Percentiles rank a stretch among this genome's conserved stretches.
These are phyloP conservation scores for Agelaius tricolor DNA, from an alignment of 2,113 vertebrate genomes.

Conservation along the genomic window DNA sequence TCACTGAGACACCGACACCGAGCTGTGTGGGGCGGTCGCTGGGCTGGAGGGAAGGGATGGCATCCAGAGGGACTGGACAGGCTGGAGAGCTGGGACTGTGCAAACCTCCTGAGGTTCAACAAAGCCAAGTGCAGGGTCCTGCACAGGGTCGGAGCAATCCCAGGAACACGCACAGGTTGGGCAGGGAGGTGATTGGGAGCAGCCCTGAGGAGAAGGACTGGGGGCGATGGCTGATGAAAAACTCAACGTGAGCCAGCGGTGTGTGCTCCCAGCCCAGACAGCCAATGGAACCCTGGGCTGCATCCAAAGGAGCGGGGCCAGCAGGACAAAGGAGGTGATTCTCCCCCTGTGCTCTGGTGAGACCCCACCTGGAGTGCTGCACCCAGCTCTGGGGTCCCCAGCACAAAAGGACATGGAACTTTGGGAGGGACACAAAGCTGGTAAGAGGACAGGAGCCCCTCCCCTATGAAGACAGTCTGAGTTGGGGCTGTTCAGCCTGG, in stretches of 20 bases:
- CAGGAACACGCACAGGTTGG: neutral
- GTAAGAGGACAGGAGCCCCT: neutral
- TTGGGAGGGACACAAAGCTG: neutral
- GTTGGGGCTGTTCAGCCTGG: neutral
- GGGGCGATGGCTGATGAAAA: neutral
- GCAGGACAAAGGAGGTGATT: neutral
- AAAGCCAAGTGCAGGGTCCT: neutral
- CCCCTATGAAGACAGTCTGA: neutral
- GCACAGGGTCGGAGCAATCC: neutral
- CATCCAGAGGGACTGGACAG: neutral
- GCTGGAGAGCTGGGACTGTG: neutral
- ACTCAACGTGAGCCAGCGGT: neutral
- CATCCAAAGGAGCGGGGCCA: neutral
- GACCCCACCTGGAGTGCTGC: neutral
- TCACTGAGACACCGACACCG: no score
- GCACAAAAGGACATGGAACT: neutral
- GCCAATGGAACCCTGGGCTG: neutral
- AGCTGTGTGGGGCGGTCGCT: fast-evolving
- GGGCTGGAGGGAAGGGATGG: neutral
- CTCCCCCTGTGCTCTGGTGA: neutral
- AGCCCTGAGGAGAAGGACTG: neutral
- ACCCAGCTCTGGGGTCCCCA: neutral
- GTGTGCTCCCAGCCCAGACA: neutral
- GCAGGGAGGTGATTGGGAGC: neutral
- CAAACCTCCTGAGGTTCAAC: neutral